Conservation (phyloP, 2,888 invertebrate species). For the Lasioglossum calceatum region DNA sequence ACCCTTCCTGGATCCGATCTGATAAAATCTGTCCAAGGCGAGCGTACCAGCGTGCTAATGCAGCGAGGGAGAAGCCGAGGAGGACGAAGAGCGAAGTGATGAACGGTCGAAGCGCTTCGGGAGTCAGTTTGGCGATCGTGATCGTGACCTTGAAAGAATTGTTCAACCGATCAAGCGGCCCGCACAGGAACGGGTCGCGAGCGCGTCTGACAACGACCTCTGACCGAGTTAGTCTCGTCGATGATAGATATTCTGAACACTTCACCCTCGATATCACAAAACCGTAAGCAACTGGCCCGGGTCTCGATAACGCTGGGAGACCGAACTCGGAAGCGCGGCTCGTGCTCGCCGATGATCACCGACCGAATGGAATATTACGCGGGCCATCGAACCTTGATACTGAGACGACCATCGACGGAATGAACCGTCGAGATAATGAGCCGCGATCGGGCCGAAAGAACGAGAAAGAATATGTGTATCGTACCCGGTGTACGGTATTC, state of each 20-base stretch:
- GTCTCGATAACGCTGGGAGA: slow-evolving; percentile 8
- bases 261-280: slow-evolving; percentile 3
- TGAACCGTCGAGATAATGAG: slow-evolving; percentile 1
- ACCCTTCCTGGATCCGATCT: slow-evolving; percentile 30
- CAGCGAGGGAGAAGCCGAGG: slow-evolving; percentile 31
- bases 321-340: background rate
- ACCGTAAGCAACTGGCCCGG: background rate
- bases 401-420: background rate
- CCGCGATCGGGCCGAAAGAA: background rate
- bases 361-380: slow-evolving; percentile 19
- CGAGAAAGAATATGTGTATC: background rate
- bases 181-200: background rate
- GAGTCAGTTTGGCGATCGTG: slow-evolving; percentile 38
- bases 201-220: background rate
- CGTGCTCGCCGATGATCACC: background rate
- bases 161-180: slow-evolving; percentile 22
- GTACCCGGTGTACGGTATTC: background rate
- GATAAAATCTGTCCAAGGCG: slow-evolving; percentile 35
- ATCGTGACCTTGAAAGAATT: slow-evolving; percentile 53
- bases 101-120: slow-evolving; percentile 21
- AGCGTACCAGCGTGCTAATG: slow-evolving; percentile 23
- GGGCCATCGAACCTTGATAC: slow-evolving; percentile 25
- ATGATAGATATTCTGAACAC: slow-evolving; percentile 14
- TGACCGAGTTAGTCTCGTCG: background rate
- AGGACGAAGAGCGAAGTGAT: slow-evolving; percentile 24